Percentiles rank a stretch among this genome's conserved stretches.
Conservation (phyloP, 2,113 vertebrate genomes). For the Gymnarchus niloticus region DNA sequence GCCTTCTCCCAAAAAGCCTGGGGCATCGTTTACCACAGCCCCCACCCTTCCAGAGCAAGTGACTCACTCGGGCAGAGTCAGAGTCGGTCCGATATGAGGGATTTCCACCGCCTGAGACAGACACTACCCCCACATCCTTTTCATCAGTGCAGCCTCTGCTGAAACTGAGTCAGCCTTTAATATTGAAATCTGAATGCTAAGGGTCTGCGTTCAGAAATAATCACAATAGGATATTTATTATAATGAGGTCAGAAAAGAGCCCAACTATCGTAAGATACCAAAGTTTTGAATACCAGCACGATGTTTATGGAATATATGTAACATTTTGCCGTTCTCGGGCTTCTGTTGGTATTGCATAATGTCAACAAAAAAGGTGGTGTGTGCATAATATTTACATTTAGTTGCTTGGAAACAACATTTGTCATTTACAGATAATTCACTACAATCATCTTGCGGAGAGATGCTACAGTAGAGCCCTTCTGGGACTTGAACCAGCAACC, state of each 20-base stretch:
- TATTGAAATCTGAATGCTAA: neutral
- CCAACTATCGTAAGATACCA: neutral
- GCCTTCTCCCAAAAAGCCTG: neutral
- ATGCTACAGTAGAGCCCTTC: neutral
- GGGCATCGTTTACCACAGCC: neutral
- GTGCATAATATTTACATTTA: constrained; percentile 1
- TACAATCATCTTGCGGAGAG: neutral
- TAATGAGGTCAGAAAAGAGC: too few relatives aligned
- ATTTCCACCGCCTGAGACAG: neutral
- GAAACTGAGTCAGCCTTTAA: neutral
- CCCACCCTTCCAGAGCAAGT: neutral
- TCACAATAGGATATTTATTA: neutral
- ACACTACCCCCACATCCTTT: neutral
- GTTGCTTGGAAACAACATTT: neutral
- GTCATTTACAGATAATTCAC: neutral
- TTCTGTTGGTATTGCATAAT: neutral
- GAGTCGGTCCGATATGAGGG: neutral
- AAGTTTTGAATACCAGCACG: neutral
- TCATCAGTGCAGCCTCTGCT: neutral
- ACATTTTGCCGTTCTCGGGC: neutral
- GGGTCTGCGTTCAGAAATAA: neutral
- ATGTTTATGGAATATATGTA: constrained; percentile 2
- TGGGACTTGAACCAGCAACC: neutral
- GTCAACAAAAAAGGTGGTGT: neutral
- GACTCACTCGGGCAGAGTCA: neutral